Evolutionary conservation across 2,888 invertebrate genomes (phyloP).

Genomic region (Coelogynopora nodosa): DNA sequence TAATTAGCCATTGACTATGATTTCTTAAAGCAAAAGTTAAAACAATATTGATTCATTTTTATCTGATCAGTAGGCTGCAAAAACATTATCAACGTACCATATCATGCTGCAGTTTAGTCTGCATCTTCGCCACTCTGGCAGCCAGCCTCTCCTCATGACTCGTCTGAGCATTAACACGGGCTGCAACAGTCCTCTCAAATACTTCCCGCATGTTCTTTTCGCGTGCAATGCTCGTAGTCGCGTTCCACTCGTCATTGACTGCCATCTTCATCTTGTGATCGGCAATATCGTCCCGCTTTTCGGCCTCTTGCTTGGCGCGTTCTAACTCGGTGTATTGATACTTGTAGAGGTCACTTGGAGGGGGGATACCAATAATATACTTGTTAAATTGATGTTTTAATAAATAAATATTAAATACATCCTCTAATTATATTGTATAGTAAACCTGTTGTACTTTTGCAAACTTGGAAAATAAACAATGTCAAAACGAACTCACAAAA

Average conservation of each 20-base stretch:
- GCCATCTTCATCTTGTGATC: not conserved
- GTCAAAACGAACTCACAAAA: not conserved
- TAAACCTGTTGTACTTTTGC: too few species aligned
- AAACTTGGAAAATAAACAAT: too few species aligned
- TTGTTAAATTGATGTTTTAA: too few species aligned
- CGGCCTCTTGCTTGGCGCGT: not conserved
- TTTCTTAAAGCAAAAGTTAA: too few species aligned
- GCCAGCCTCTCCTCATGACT: not conserved
- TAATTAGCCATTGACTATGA: too few species aligned
- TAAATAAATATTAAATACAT: too few species aligned
- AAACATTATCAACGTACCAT: not conserved
- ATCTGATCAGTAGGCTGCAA: too few species aligned
- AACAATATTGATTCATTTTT: too few species aligned
- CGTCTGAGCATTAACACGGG: not conserved
- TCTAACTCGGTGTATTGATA: not conserved
- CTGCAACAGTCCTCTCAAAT: not conserved
- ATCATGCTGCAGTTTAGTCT: not conserved
- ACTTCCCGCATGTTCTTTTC: not conserved
- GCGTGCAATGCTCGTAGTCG: not conserved
- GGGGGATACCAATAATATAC: not conserved
- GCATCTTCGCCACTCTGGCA: not conserved
- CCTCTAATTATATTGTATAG: too few species aligned
- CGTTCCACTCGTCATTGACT: not conserved
- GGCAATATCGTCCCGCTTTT: not conserved
- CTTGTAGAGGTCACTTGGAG: not conserved